Evolutionary conservation across 2,888 invertebrate species (phyloP).

Genomic region (Andricus curvator): DNA sequence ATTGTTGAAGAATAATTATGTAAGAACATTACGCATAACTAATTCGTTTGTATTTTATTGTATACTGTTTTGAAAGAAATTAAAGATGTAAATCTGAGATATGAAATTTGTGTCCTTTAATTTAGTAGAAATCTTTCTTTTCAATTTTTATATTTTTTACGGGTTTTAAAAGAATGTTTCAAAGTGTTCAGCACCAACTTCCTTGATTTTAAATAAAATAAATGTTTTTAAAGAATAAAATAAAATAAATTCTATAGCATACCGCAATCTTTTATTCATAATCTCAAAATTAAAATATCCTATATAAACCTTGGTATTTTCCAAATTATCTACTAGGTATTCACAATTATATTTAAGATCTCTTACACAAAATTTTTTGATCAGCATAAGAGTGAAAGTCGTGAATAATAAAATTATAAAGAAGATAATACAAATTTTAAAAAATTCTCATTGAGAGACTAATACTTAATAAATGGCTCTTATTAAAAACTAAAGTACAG

Average conservation of each 20-base stretch:
- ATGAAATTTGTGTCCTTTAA: slow-evolving; percentile 37
- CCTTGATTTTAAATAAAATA: no score
- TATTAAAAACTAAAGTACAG: background rate
- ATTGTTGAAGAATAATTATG: slow-evolving; percentile 33
- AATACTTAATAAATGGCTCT: background rate
- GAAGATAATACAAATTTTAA: background rate
- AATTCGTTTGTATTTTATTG: slow-evolving; percentile 30
- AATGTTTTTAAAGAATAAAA: no score
- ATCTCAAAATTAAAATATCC: background rate
- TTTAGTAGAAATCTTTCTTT: background rate
- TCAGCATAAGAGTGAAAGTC: background rate
- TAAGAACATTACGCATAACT: slow-evolving; percentile 17
- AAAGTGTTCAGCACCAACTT: no score
- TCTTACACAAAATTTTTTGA: background rate
- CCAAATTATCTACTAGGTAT: background rate
- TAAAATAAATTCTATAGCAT: background rate
- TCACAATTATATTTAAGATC: background rate
- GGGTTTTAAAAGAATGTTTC: no score
- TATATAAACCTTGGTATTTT: background rate
- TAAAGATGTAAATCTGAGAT: slow-evolving; percentile 32
- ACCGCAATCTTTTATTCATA: background rate
- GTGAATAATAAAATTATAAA: background rate
- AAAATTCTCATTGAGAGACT: background rate
- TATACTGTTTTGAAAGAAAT: slow-evolving; percentile 38
- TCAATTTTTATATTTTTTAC: background rate